Evolutionary conservation across 2,113 vertebrate genomes (phyloP).

Genomic region (Microtus richardsoni): DNA sequence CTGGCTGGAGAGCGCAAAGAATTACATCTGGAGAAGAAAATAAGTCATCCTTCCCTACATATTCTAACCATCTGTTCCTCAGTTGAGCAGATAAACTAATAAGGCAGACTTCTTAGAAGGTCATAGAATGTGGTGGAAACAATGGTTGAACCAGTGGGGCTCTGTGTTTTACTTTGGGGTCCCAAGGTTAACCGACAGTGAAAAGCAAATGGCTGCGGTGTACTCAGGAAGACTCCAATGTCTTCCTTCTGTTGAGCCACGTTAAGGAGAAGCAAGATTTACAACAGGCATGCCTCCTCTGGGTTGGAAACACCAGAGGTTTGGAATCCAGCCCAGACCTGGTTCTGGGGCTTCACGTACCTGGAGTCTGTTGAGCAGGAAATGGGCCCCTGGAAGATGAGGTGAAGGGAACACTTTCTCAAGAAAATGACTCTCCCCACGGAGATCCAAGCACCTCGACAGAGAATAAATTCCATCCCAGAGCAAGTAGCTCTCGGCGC

Average conservation of each 20-base stretch:
- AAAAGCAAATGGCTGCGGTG: conserved; percentile 41
- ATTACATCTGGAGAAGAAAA: conserved; percentile 53
- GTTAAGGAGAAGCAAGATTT: conserved; percentile 68
- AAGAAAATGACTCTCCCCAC: conserved; percentile 38
- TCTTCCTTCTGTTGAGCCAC: conserved; percentile 70
- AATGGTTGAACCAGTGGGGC: conserved; percentile 22
- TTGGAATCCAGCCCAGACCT: conserved; percentile 69
- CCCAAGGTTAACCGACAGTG: conserved; percentile 60
- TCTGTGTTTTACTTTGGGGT: conserved; percentile 49
- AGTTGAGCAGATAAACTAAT: conserved; percentile 43
- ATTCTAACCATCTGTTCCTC: conserved; percentile 50
- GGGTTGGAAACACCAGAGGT: conserved; percentile 42
- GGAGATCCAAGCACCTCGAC: not conserved
- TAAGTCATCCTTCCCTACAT: not conserved
- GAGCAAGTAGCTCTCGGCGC: not conserved
- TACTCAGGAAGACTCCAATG: conserved; percentile 43
- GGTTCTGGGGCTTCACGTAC: not conserved
- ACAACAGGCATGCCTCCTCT: conserved; percentile 30
- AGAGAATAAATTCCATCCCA: not conserved
- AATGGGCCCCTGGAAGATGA: conserved; percentile 46
- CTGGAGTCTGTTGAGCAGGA: conserved; percentile 52
- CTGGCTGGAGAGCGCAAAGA: conserved; percentile 66
- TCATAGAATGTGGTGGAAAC: conserved; percentile 57
- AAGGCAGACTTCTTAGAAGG: conserved; percentile 49
- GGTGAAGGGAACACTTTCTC: conserved; percentile 51